A percentile compares a stretch with the other conserved stretches of the same genome.
Evolutionary conservation across 1,140 invertebrate species (phyloP).

Genomic region (Lanistes nyassanus): DNA sequence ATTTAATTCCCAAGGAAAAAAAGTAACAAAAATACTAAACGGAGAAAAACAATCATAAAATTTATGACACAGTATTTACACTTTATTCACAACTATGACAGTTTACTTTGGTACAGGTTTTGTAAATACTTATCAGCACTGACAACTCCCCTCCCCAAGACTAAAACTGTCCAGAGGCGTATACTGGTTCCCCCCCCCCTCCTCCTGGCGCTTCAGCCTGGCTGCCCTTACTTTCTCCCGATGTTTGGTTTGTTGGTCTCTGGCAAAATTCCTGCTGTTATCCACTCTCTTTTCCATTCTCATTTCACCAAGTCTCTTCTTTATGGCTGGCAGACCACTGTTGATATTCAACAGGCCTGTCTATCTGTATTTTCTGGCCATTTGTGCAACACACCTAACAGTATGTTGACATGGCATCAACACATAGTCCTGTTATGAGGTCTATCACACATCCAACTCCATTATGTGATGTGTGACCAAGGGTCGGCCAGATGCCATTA

Average conservation of each 20-base stretch:
- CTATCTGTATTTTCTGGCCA: too few relatives aligned
- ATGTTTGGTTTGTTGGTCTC: background rate
- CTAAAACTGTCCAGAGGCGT: background rate
- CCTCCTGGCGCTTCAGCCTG: background rate
- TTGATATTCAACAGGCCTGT: too few relatives aligned
- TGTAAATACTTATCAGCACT: background rate
- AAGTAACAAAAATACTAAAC: background rate
- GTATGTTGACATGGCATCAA: background rate
- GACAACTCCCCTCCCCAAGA: background rate
- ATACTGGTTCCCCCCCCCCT: background rate
- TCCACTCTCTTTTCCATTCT: background rate
- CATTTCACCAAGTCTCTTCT: slow-evolving; percentile 2
- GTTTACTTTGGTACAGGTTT: too few relatives aligned
- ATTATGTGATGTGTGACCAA: background rate
- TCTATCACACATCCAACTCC: slow-evolving; percentile 6
- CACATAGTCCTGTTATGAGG: background rate
- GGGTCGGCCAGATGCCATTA: background rate
- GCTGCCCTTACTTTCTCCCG: background rate
- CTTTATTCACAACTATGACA: too few relatives aligned
- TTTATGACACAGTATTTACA: too few relatives aligned
- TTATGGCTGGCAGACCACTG: too few relatives aligned
- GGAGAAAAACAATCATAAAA: slow-evolving; percentile 1
- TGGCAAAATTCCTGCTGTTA: background rate
- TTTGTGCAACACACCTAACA: background rate
- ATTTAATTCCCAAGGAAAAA: background rate